Evolutionary conservation across 2,113 vertebrate genomes (phyloP).

Genomic region (Xyrauchen texanus): DNA sequence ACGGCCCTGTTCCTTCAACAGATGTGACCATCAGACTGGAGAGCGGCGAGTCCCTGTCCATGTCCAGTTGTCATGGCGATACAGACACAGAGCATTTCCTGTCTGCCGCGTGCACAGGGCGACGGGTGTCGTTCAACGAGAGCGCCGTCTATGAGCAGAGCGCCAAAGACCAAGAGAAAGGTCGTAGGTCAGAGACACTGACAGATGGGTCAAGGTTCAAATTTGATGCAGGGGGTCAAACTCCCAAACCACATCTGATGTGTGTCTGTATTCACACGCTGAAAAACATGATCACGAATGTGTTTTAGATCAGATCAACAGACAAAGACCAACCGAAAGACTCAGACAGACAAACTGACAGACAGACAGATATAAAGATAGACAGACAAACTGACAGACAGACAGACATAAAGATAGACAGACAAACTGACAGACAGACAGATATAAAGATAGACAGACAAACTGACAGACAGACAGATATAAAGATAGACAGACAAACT

Average conservation of each 20-base stretch:
- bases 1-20: slow-evolving; percentile 53
- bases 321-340: no score
- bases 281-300: no score
- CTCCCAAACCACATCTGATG: background rate
- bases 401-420: no score
- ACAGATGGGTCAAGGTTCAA: background rate
- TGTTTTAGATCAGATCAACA: no score
- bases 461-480: no score
- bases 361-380: no score
- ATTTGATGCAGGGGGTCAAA: background rate
- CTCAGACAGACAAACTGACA: no score
- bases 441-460: no score
- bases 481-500: no score
- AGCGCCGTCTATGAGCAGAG: slow-evolving; percentile 88
- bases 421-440: no score
- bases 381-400: no score
- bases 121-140: slow-evolving; percentile 96
- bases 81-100: slow-evolving; percentile 85
- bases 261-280: no score
- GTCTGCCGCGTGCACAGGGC: slow-evolving; percentile 79
- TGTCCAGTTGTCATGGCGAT: slow-evolving; percentile 78
- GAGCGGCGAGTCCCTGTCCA: slow-evolving; percentile 81
- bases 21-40: slow-evolving; percentile 87
- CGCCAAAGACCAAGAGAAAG: slow-evolving; percentile 86
- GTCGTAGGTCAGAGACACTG: slow-evolving; percentile 79